Evolutionary conservation across 2,113 vertebrate species (phyloP).

Genomic region (Cettia cetti): DNA sequence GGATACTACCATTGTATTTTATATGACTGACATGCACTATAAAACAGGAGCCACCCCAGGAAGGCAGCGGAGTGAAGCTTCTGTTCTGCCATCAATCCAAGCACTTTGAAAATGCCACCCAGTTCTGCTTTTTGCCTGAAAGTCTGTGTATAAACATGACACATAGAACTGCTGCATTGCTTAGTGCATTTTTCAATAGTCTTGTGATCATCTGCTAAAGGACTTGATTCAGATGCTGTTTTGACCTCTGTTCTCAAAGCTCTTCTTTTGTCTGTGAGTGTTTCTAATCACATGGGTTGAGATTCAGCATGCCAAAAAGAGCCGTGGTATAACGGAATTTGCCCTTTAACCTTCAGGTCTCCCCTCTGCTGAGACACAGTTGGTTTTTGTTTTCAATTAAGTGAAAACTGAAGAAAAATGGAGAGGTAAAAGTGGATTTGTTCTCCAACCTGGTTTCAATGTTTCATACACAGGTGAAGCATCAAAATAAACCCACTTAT

Average conservation of each 20-base stretch:
- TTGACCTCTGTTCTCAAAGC: constrained; percentile 59
- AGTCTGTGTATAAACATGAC: constrained; percentile 42
- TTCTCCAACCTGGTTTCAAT: background rate
- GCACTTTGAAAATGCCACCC: constrained; percentile 25
- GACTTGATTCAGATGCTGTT: constrained; percentile 53
- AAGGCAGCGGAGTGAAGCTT: background rate
- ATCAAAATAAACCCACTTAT: background rate
- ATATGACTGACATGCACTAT: background rate
- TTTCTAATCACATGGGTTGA: constrained; percentile 68
- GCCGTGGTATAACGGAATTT: constrained; percentile 45
- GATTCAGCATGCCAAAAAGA: constrained; percentile 59
- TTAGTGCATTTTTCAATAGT: constrained; percentile 51
- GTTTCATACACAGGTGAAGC: background rate
- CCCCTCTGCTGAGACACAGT: constrained; percentile 67
- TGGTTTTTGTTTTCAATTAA: constrained; percentile 64
- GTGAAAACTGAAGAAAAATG: constrained; percentile 39
- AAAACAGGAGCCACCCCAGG: background rate
- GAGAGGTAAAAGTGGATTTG: constrained; percentile 29
- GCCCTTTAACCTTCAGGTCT: constrained; percentile 62
- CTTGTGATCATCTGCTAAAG: constrained; percentile 60
- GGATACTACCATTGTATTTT: background rate
- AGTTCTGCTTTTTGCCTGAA: background rate
- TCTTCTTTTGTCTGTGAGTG: constrained; percentile 47
- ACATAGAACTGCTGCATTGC: background rate
- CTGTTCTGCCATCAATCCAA: background rate